phyloP scores from a whole-genome alignment of 2,888 invertebrate species.

The Proisotoma minuta region DNA sequence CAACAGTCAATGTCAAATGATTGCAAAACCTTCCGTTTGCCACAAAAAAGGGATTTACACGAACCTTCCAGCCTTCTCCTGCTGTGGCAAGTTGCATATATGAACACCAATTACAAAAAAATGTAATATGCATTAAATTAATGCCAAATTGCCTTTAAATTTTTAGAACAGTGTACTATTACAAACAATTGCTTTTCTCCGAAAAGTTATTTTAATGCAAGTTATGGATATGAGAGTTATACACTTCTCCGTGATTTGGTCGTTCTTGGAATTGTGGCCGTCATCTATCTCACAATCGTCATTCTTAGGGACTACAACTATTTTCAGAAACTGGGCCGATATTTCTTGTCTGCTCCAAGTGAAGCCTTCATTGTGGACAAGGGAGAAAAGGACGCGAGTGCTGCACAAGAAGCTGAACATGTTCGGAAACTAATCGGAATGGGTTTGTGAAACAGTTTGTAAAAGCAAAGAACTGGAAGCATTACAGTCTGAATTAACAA shows the following conservation, averaged over 20 bases:
- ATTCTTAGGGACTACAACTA: slow-evolving; percentile 14
- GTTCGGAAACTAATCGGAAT: slow-evolving; percentile 22
- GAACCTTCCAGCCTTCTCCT: slow-evolving; percentile 22
- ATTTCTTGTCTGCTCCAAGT: slow-evolving; percentile 19
- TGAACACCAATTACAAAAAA: no score
- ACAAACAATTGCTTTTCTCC: slow-evolving; percentile 13
- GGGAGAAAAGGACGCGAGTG: slow-evolving; percentile 13
- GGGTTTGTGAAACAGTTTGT: slow-evolving; percentile 3
- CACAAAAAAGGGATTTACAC: slow-evolving; percentile 4
- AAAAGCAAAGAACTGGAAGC: background rate
- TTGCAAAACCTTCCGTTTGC: slow-evolving; percentile 16
- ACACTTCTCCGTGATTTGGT: slow-evolving; percentile 14
- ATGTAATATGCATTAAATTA: no score
- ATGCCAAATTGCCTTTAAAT: no score
- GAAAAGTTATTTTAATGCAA: slow-evolving; percentile 12
- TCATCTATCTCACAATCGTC: slow-evolving; percentile 15
- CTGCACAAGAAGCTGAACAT: slow-evolving; percentile 24
- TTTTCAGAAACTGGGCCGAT: slow-evolving; percentile 15
- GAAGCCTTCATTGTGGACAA: slow-evolving; percentile 16
- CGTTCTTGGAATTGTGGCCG: background rate
- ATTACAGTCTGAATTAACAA: no score
- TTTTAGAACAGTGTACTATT: no score
- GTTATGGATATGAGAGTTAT: slow-evolving; percentile 16
- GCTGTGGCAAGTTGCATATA: slow-evolving; percentile 16
- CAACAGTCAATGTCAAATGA: slow-evolving; percentile 13